Evolutionary conservation across 2,888 invertebrate genomes (phyloP), one percentile per base, ranked within the genome.

Genomic region (Hipparchia semele): DNA sequence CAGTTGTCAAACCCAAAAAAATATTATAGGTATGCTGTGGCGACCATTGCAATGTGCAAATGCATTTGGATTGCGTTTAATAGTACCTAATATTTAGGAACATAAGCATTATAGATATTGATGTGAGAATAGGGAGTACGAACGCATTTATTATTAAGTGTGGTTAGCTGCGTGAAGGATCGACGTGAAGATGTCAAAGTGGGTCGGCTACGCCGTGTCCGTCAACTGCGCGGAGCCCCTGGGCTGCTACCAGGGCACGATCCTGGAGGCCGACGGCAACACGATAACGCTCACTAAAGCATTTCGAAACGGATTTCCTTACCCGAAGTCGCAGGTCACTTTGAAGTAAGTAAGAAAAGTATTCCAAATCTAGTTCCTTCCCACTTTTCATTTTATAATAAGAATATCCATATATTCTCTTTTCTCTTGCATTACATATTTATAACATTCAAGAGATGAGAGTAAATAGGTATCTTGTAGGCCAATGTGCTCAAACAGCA

Each of bases 141-240:
- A 3, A 0, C 13, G 58, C 58, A 8, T 23, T 6, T 23, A 54
- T 6, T 54, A 5, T 10, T n/a, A n/a, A n/a, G n/a, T n/a, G 54
- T 58, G 46, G 8, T 13, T 49, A 62, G 62, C 46, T 46, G 13
- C 1, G 51, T 12, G 65, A 13, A 64, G 49, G 23, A 23, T 9
- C 2, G 9, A 33, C 33, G 53, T 13, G 51, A 65, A 8, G 5
- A 95, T 95, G 95, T 92, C 95, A 76, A 91, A 94, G 80, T 97
- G 96, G 95, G 87, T 96, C 77, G 98, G 98, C 69, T 97, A 96
- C 86, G 96, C 96, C 79, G 97, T 98, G 77, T 97, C 98, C 23
- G 96, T 98, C 75, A 96, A 97, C 86, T 98, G 98, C 87, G 95
- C 95, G 46, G 96, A 96, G 74, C 95, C 96, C 64, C 88, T 97